Percentiles rank a stretch among this genome's conserved stretches.
Conservation (phyloP, 1,140 invertebrate genomes). For the Lordiphosa clarofinis region DNA sequence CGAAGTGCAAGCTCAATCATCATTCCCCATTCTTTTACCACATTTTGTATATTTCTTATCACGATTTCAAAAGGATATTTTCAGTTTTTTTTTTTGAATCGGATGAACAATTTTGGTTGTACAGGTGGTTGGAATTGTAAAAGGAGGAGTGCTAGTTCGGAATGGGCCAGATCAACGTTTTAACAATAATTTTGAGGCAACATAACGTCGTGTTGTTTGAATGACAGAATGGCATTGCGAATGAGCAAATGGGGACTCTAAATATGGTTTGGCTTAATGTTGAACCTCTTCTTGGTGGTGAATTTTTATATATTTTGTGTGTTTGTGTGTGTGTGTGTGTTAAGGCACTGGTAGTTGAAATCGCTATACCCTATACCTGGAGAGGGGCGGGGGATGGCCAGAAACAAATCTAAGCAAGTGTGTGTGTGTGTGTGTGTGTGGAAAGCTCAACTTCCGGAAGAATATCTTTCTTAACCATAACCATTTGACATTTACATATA, state of each 20-base stretch:
- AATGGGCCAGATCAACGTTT: conserved; percentile 73
- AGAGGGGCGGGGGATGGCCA: neutral
- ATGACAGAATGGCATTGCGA: neutral
- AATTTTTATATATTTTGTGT: conserved; percentile 19
- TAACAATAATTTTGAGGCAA: conserved; percentile 54
- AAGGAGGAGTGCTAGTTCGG: conserved; percentile 67
- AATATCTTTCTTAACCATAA: no score
- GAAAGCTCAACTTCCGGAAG: no score
- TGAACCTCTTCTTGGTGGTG: conserved; percentile 8
- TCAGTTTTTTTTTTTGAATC: conserved; percentile 32
- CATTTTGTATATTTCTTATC: no score
- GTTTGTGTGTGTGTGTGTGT: conserved; percentile 15
- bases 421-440: neutral
- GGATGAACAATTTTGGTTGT: conserved; percentile 19
- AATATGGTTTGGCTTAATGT: conserved; percentile 4
- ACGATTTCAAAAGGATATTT: conserved; percentile 3
- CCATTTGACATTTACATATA: no score
- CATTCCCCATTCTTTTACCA: no score
- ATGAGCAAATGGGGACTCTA: conserved; percentile 11
- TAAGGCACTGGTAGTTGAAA: conserved; percentile 75
- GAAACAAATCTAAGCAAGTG: neutral
- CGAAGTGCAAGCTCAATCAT: no score
- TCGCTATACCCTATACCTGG: conserved; percentile 31
- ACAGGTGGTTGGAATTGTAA: conserved; percentile 76
- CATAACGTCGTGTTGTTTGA: neutral